A percentile compares a stretch with the other conserved stretches of the same genome.
These are phyloP conservation scores for Dendrolimus houi DNA, from an alignment of 2,888 invertebrate genomes.

Conservation along the genomic window DNA sequence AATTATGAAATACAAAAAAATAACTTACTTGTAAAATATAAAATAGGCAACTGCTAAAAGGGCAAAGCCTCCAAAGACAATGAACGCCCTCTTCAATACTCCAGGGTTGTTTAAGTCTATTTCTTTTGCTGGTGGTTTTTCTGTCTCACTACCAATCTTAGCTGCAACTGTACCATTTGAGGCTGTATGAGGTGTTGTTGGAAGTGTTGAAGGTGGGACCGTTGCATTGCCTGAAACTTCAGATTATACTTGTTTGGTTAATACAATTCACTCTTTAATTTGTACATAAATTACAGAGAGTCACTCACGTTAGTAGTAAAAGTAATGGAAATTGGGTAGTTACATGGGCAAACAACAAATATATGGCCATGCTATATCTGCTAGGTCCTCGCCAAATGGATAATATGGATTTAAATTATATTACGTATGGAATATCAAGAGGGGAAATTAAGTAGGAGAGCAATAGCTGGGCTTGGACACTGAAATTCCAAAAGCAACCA, in stretches of 20 bases:
- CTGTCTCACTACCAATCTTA: conserved; percentile 6
- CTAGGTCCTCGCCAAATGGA: no score
- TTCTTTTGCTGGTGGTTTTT: conserved; percentile 21
- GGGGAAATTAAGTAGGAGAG: no score
- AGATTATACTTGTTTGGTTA: neutral
- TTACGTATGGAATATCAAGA: no score
- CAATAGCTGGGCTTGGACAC: no score
- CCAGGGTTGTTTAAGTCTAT: conserved; percentile 52
- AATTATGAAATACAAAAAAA: conserved; percentile 1
- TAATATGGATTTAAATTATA: no score
- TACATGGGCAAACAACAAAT: no score
- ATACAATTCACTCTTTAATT: no score
- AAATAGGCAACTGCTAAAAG: conserved; percentile 60
- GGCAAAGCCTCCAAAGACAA: conserved; percentile 67
- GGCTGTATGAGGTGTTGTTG: neutral
- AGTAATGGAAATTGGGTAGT: no score
- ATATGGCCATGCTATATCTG: no score
- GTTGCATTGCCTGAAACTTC: neutral
- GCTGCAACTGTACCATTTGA: conserved; percentile 2
- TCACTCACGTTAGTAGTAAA: no score
- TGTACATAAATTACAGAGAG: no score
- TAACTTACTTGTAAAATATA: conserved; percentile 60
- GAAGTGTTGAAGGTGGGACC: neutral
- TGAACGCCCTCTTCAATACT: conserved; percentile 57
- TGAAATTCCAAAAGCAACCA: no score